Base-by-base conservation (phyloP, 2,113 vertebrate species). In the Corythornis madagascariensis region DNA sequence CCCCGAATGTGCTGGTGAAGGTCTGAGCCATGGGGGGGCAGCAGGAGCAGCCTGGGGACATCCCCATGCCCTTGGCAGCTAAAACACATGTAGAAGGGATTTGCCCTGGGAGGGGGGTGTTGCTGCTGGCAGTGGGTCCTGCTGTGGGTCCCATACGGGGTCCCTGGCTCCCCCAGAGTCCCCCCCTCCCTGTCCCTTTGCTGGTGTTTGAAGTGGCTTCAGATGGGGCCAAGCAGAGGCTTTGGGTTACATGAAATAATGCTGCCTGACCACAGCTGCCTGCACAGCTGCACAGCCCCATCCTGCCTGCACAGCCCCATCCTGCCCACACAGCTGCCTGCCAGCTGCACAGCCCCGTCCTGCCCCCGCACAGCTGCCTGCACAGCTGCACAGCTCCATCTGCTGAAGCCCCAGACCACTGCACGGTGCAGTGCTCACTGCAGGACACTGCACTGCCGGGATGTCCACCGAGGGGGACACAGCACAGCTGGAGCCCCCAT, bases 341-440 rank as follows among this genome's bases (percentile, higher is more conserved):
- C 65, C 47, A 38, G 38, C 38, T 53, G 26, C 10, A 72, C 38
- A 42, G 43, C 16, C 11, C 67, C 55, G 3, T 2, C 42, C 64
- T 28, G 65, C 4, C 65, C 28, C 26, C 38, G 2, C 21, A 7
- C 29, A 24, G 45, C 43, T 33, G 45, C 47, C 48, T 24, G 61
- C 42, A 3, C 88, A 66, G 84, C 90, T 21, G 84, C 19, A 77
- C 80, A 95, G 95, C 95, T 87, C 95, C 95, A 89, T 21, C 95
- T 96, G 95, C 92, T 26, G 95, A 94, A 69, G 79, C 35, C 16
- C 48, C 17, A 4, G 38, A 2, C 29, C 64, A 31, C 55, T 19
- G 89, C 89, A 6, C 38, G 43, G 74, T 8, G 1, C 61, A 2
- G 33, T 4, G 6, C 2, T 2, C 33, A 1, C 18, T 0, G 38